These are phyloP conservation scores for Argyrosomus japonicus DNA, from an alignment of 2,113 vertebrate genomes.

Conservation along the genomic window DNA sequence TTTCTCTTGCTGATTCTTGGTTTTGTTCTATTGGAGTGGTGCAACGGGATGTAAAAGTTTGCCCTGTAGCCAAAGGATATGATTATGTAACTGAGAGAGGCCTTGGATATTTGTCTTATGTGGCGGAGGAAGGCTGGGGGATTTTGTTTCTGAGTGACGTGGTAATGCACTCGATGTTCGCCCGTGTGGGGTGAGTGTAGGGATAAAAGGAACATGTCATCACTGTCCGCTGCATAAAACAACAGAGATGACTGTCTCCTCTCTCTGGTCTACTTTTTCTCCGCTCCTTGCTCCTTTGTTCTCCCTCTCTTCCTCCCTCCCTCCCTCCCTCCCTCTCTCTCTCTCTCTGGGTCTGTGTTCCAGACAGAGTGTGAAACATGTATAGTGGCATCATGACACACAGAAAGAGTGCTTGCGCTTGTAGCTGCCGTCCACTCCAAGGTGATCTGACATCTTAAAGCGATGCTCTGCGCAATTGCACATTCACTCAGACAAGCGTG, in stretches of 20 bases:
- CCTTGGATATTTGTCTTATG: constrained; percentile 41
- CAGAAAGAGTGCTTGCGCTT: constrained; percentile 59
- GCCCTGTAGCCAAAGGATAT: constrained; percentile 38
- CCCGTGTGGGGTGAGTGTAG: constrained; percentile 10
- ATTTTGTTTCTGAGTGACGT: constrained; percentile 28
- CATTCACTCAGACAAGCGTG: constrained; percentile 74
- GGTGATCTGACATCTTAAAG: constrained; percentile 81
- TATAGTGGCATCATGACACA: constrained; percentile 56
- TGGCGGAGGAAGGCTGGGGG: constrained; percentile 20
- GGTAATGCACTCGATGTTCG: constrained; percentile 22
- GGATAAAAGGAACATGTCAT: constrained; percentile 55
- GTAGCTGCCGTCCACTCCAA: constrained; percentile 71
- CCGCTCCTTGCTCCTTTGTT: constrained; percentile 39
- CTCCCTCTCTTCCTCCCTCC: not conserved
- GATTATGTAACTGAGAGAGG: constrained; percentile 44
- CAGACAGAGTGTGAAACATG: constrained; percentile 60
- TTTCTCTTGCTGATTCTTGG: constrained; percentile 3
- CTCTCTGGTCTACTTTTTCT: constrained; percentile 34
- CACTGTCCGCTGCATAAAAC: constrained; percentile 6
- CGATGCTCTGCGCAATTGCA: constrained; percentile 67
- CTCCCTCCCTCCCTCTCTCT: constrained; percentile 1
- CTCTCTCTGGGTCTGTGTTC: constrained; percentile 25
- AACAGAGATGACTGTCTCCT: constrained; percentile 35
- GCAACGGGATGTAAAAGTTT: constrained; percentile 9
- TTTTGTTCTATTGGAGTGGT: constrained; percentile 4